Evolutionary conservation across 2,888 invertebrate genomes (phyloP), one percentile per base, ranked within the genome.

Genomic region (Zhengitettix transpicula): DNA sequence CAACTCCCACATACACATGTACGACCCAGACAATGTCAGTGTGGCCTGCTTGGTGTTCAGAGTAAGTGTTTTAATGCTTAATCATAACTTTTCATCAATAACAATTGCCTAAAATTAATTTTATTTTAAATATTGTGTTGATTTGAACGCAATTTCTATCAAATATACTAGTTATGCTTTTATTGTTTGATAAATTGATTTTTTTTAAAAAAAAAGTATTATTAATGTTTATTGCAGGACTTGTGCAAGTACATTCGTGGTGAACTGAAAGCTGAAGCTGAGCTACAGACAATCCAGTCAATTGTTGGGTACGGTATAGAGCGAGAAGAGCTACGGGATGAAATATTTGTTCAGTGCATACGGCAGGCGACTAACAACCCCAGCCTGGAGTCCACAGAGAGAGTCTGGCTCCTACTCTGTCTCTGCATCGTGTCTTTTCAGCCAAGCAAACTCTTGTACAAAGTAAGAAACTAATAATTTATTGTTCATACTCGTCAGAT

Each of bases 1-100:
- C 0, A 91, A 89, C 58, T 94, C 95, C 0, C 95, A 95, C 73
- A 87, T 96, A 68, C 93, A 93, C 69, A 83, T 96, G 78, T 93
- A 94, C 71, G 95, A 96, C 75, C 92, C 94, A 0, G 94, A 95
- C 71, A 95, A 95, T 71, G 84, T 94, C 47, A 84, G 87, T 57
- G 81, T 92, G 0, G 92, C 95, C 8, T 92, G 94, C 68, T 85
- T 82, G 65, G 87, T 93, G 64, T 96, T 95, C 73, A 82, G 92
- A 74, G 93, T 92, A 74, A 81, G 81, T 73, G 28, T 28, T 28
- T n/a, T n/a, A n/a, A n/a, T n/a, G n/a, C n/a, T n/a, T n/a, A n/a
- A n/a, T n/a, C n/a, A n/a, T n/a, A 28, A 28, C 28, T 28, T 28
- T 28, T 28, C 28, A 28, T 7, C 28, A 28, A 5, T 28, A 2